Evolutionary conservation across 2,888 invertebrate species (phyloP).

Genomic region (Unio pictorum): DNA sequence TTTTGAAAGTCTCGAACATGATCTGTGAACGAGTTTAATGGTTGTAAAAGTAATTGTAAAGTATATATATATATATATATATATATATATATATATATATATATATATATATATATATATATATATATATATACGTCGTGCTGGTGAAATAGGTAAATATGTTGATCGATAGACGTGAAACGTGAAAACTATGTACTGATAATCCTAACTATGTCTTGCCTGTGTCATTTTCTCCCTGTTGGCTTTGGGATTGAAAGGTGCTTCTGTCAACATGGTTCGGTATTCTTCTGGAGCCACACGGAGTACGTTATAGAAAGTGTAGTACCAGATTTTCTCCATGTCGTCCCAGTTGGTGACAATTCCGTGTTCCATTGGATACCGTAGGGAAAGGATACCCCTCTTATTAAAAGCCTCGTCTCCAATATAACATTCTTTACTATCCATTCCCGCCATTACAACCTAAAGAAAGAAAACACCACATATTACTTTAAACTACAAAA

Average conservation of each 20-base stretch:
- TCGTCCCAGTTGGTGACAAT: slow-evolving; percentile 68
- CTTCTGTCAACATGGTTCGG: slow-evolving; percentile 89
- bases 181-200: too few relatives aligned
- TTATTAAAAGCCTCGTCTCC: slow-evolving; percentile 59
- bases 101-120: too few relatives aligned
- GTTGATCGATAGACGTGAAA: too few relatives aligned
- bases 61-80: too few relatives aligned
- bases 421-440: slow-evolving; percentile 76
- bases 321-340: slow-evolving; percentile 68
- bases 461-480: slow-evolving; percentile 5
- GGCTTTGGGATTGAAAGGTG: slow-evolving; percentile 90
- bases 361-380: slow-evolving; percentile 66
- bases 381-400: slow-evolving; percentile 64
- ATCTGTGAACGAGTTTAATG: slow-evolving; percentile 16
- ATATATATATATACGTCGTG: too few relatives aligned
- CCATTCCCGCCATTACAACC: slow-evolving; percentile 92
- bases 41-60: too few relatives aligned
- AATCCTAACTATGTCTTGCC: slow-evolving; percentile 7
- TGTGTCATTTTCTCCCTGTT: slow-evolving; percentile 90
- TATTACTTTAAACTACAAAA: too few relatives aligned
- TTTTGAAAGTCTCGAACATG: slow-evolving; percentile 44
- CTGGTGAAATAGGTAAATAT: too few relatives aligned
- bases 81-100: too few relatives aligned
- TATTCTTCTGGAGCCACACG: slow-evolving; percentile 80
- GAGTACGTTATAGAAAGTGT: slow-evolving; percentile 66